Base-by-base conservation (phyloP, 30 jellyfish, hydroid and myxozoan species). In the Rhopilema esculentum region DNA sequence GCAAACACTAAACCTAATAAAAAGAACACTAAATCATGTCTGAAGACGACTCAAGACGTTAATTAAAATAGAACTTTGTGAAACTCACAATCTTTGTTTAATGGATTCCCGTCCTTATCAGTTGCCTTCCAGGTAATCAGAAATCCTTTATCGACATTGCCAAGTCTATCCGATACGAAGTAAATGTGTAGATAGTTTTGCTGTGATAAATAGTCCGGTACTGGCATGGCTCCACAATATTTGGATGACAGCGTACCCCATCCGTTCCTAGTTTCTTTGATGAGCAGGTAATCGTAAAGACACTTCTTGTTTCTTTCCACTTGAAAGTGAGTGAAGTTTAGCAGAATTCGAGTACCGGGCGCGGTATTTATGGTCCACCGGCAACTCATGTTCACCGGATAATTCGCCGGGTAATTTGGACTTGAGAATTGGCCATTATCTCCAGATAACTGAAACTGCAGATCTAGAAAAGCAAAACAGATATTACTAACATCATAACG, bases 361-460 rank as follows among this genome's bases (percentile, higher is more conserved):
- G 51, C 77, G 0, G 91, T 82, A 15, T 64, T 21, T 40, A 92
- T 75, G 32, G 84, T 79, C 98, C 98, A 92, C 19, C 69, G 77
- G 61, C 98, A 92, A 12, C 88, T 61, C 90, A 69, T 61, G 84
- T 87, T 92, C 50, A 79, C 90, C 26, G 84, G 91, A 77, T 92
- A 92, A 16, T 92, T 85, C 23, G 80, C 69, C 0, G 98, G 98
- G 89, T 92, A 92, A 25, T 80, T 63, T 25, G 93, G 88, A 64
- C 97, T 86, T 24, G 93, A 74, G 65, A 92, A 79, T 84, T 79
- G 83, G 0, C 98, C 98, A 62, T 69, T 62, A 24, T 82, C 84
- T 20, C 91, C 91, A 25, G 91, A 68, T 84, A 82, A 24, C 29
- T 82, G 91, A 29, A 82, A 82, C 22, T 82, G 91, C 65, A 82